phyloP scores from a whole-genome alignment of 2,797 vertebrate species.

The Danio tinwini region DNA sequence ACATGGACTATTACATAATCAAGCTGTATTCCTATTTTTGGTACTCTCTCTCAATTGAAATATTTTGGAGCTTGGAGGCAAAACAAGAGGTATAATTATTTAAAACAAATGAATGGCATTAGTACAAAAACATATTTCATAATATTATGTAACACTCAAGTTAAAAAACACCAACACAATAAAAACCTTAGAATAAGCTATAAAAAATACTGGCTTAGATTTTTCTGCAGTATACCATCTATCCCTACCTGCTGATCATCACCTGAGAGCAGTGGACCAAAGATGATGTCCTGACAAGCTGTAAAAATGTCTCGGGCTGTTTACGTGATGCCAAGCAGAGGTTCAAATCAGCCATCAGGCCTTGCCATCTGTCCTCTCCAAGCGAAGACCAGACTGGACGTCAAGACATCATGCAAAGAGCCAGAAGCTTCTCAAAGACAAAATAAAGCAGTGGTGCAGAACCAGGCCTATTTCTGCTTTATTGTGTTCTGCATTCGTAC shows the following conservation, averaged over 20 bases:
- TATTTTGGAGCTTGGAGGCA: background rate
- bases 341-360: background rate
- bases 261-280: conserved; percentile 27
- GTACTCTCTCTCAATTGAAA: background rate
- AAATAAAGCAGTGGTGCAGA: conserved; percentile 32
- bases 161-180: background rate
- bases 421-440: conserved; percentile 9
- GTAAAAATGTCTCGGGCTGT: conserved; percentile 6
- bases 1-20: background rate
- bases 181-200: background rate
- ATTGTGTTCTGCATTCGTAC: background rate
- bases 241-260: conserved; percentile 8
- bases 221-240: background rate
- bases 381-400: conserved; percentile 14
- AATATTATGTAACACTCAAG: background rate
- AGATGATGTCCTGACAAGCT: conserved; percentile 15
- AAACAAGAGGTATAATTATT: conserved; percentile 11
- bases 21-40: background rate
- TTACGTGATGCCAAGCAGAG: conserved; percentile 18
- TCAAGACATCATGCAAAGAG: conserved; percentile 40
- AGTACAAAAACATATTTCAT: background rate
- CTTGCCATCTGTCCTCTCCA: conserved; percentile 18
- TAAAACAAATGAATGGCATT: background rate
- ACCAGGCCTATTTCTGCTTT: conserved; percentile 1
- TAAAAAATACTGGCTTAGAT: background rate